phyloP scores from a whole-genome alignment of 2,113 vertebrate genomes.

The Zosterops hypoxanthus region DNA sequence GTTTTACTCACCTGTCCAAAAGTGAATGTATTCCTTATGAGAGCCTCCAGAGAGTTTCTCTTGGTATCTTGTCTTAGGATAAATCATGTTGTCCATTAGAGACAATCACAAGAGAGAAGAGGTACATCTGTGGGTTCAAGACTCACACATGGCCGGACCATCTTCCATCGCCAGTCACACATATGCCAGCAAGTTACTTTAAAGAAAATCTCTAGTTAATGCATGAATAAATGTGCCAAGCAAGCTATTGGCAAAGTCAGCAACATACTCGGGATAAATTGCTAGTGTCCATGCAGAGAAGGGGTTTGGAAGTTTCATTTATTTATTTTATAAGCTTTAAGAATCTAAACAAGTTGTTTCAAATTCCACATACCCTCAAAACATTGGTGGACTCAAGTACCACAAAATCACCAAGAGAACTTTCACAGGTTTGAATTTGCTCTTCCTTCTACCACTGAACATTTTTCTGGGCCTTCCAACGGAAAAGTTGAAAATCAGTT shows the following conservation, averaged over 20 bases:
- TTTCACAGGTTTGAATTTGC: not conserved
- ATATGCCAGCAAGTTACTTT: not conserved
- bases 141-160: not conserved
- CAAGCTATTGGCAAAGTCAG: not conserved
- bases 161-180: not conserved
- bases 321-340: not conserved
- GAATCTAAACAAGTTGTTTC: not conserved
- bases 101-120: not conserved
- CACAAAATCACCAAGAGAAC: not conserved
- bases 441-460: not conserved
- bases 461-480: not conserved
- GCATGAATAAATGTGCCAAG: not conserved
- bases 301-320: fast-evolving
- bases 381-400: not conserved
- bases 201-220: not conserved
- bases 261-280: not conserved
- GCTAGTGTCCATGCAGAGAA: not conserved
- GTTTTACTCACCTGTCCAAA: not conserved
- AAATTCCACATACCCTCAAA: not conserved
- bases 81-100: not conserved
- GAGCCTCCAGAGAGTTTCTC: not conserved
- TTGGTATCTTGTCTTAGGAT: not conserved
- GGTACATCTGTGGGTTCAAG: not conserved
- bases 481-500: not conserved
- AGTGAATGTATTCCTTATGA: not conserved